Evolutionary conservation across 2,888 invertebrate genomes (phyloP).

Genomic region (Pseudococcus jackbeardsleyi): DNA sequence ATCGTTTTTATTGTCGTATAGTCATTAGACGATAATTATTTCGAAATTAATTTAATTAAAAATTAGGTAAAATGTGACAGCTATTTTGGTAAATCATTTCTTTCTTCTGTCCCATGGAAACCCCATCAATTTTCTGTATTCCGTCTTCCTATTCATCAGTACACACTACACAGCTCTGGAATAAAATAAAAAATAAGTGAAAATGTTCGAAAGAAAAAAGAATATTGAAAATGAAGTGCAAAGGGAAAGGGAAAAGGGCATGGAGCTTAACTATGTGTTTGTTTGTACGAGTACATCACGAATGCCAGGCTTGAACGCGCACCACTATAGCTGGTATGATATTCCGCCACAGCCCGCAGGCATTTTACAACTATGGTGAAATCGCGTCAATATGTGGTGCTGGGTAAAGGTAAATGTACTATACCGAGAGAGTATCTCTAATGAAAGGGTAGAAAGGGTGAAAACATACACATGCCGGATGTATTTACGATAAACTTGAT

Average conservation of each 20-base stretch:
- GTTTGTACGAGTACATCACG: neutral
- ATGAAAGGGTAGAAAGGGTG: neutral
- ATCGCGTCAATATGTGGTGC: constrained; percentile 14
- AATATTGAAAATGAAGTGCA: neutral
- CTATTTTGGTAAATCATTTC: too few species aligned
- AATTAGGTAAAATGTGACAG: neutral
- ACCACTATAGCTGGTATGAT: neutral
- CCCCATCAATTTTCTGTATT: neutral
- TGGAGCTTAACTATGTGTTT: neutral
- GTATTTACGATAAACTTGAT: neutral
- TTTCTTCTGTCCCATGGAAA: neutral
- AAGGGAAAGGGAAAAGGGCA: neutral
- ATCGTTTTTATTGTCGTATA: too few species aligned
- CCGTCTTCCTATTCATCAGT: neutral
- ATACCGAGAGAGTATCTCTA: neutral
- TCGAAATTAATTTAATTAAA: too few species aligned
- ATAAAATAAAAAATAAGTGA: neutral
- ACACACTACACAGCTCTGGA: neutral
- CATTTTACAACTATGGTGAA: neutral
- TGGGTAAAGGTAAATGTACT: constrained; percentile 13
- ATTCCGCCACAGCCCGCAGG: neutral
- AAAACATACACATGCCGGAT: neutral
- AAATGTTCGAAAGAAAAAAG: neutral
- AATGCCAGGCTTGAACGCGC: constrained; percentile 17
- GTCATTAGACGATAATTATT: too few species aligned